These are phyloP conservation scores for Apocrypta bakeri DNA, from an alignment of 1,140 invertebrate species.

Conservation along the genomic window DNA sequence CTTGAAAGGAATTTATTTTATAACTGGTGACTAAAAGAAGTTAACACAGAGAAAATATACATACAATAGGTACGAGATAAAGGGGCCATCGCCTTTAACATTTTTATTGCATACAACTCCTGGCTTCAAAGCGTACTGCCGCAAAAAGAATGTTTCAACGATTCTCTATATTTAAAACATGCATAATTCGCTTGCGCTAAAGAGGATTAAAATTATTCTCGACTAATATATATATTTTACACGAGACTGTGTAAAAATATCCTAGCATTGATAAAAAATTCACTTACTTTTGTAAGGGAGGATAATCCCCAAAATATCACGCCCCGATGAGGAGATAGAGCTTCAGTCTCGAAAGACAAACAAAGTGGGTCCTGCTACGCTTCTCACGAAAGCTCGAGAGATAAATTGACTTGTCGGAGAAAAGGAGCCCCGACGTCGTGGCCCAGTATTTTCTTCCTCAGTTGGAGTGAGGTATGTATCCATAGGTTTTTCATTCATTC, in stretches of 20 bases:
- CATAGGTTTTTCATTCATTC: background rate
- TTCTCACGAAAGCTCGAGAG: constrained; percentile 56
- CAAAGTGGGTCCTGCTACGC: constrained; percentile 64
- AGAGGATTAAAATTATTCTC: background rate
- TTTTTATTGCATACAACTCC: no score
- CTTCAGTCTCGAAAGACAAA: constrained; percentile 62
- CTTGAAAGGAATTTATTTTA: background rate
- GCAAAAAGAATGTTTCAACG: background rate
- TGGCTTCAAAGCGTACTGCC: background rate
- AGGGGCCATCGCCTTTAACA: no score
- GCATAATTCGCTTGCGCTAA: background rate
- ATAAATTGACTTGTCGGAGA: constrained; percentile 66
- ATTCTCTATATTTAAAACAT: background rate
- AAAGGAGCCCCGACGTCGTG: constrained; percentile 51
- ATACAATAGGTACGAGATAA: background rate
- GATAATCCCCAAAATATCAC: background rate
- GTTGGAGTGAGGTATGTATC: background rate
- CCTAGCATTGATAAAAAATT: no score
- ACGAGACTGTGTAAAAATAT: no score
- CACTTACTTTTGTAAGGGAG: background rate
- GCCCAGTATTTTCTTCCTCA: constrained; percentile 29
- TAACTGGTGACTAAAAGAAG: background rate
- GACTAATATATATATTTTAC: background rate
- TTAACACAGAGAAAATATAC: background rate
- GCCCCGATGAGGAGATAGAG: constrained; percentile 14